Base-by-base conservation (phyloP, 2,113 vertebrate genomes). In the Plecturocebus donacophilus region DNA sequence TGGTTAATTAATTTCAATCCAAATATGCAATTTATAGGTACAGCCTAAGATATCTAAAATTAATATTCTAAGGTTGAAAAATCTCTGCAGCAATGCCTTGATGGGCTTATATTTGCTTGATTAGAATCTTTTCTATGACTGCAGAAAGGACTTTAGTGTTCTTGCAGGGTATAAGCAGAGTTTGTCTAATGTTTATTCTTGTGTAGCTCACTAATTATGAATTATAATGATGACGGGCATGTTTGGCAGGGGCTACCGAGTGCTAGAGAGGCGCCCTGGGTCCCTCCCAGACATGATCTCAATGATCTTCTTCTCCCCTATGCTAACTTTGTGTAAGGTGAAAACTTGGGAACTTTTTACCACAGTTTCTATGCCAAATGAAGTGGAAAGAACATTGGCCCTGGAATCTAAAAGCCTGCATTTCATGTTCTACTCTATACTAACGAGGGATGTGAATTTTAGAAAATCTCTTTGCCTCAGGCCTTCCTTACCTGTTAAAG, bases 131-230 rank as follows among this genome's bases (percentile, higher is more conserved):
- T 58, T 49, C 9, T 13, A 45, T 47, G 42, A 23, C 25, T 81
- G n/a, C n/a, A 32, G 52, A 19, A 88, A 79, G 54, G 79, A 75
- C 91, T 17, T 47, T 54, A 77, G 7, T 90, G n/a, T 88, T 95
- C 91, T 90, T 84, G 90, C 9, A 42, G 25, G 85, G 8, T 58
- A 19, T 71, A 94, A 71, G 7, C n/a, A 90, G 23, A 13, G 90
- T 80, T 89, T 95, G 47, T 86, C 27, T 70, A 61, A 17, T 80
- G n/a, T 91, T 90, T 97, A 80, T 87, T 91, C 11, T 68, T 87
- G 54, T 40, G 30, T 42, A 91, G 83, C 80, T 70, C 30, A 85
- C 84, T 94, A 90, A 70, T 94, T 95, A 61, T 86, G 90, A 82
- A 58, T 92, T 81, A 66, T 30, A 93, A 71, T 90, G 58, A 95